Evolutionary conservation across 2,797 vertebrate species (phyloP).

Genomic region (Babyrousa celebensis): DNA sequence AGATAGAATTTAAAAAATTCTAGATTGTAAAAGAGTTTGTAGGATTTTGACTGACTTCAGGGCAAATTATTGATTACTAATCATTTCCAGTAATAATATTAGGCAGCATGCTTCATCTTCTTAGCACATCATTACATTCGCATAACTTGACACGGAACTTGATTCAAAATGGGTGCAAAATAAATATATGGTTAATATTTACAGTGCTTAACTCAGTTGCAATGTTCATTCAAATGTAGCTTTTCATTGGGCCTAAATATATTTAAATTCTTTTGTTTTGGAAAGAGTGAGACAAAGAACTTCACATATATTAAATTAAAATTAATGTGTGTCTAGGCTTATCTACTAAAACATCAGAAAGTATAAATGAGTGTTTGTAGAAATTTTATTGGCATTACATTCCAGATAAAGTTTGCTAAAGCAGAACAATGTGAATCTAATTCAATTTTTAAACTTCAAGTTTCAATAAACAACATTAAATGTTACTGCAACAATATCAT

Average conservation of each 20-base stretch:
- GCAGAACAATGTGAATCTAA: conserved; percentile 79
- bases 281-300: conserved; percentile 53
- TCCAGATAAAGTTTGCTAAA: conserved; percentile 84
- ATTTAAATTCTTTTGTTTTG: conserved; percentile 66
- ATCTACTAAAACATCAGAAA: conserved; percentile 81
- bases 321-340: conserved; percentile 66
- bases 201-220: not conserved
- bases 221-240: not conserved
- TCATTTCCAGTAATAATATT: not conserved
- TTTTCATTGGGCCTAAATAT: conserved; percentile 16
- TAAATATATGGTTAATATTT: not conserved
- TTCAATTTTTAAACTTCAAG: conserved; percentile 81
- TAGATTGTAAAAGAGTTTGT: not conserved
- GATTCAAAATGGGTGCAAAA: not conserved
- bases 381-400: conserved; percentile 71
- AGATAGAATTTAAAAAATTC: not conserved
- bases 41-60: not conserved
- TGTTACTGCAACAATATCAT: conserved; percentile 70
- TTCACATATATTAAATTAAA: conserved; percentile 72
- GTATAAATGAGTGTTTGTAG: conserved; percentile 75
- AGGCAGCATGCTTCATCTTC: not conserved
- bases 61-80: conserved; percentile 31
- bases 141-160: not conserved
- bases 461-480: conserved; percentile 81
- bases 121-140: not conserved